phyloP scores from a whole-genome alignment of 1,140 invertebrate genomes.

The Pectinophora gossypiella region DNA sequence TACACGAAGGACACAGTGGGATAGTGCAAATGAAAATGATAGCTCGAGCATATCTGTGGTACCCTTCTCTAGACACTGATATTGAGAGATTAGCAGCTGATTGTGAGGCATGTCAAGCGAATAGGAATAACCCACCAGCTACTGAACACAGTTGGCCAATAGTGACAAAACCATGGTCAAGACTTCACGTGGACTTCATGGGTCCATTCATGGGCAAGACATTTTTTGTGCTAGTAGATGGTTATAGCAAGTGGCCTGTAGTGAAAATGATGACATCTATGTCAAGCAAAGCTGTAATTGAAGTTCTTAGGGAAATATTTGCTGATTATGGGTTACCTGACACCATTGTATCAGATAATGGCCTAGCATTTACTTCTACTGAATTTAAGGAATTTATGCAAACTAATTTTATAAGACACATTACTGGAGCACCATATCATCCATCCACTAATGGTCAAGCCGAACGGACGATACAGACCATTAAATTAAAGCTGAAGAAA shows the following conservation, averaged over 20 bases:
- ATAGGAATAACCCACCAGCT: constrained; percentile 31
- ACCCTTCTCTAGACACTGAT: constrained; percentile 38
- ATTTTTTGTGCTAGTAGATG: constrained; percentile 31
- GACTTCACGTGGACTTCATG: constrained; percentile 42
- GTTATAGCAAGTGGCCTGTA: constrained; percentile 37
- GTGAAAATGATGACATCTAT: constrained; percentile 8
- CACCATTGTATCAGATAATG: constrained; percentile 51
- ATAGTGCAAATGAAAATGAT: constrained; percentile 38
- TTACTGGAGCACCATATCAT: constrained; percentile 35
- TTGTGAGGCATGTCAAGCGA: constrained; percentile 16
- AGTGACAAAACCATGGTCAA: constrained; percentile 46
- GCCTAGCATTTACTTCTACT: constrained; percentile 43
- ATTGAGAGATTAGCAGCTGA: constrained; percentile 28
- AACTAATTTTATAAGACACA: constrained; percentile 34
- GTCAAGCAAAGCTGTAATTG: constrained; percentile 11
- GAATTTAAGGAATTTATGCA: constrained; percentile 43
- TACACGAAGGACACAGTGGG: constrained; percentile 35
- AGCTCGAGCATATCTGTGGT: constrained; percentile 39
- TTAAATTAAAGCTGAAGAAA: constrained; percentile 23
- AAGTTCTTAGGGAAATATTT: constrained; percentile 29
- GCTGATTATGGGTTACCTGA: constrained; percentile 41
- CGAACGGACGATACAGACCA: constrained; percentile 30
- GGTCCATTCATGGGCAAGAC: constrained; percentile 31
- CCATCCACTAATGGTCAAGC: constrained; percentile 40
- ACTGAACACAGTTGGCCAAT: constrained; percentile 37